Evolutionary conservation across 2,888 invertebrate genomes (phyloP).

Genomic region (Scelioninae gen. 1): DNA sequence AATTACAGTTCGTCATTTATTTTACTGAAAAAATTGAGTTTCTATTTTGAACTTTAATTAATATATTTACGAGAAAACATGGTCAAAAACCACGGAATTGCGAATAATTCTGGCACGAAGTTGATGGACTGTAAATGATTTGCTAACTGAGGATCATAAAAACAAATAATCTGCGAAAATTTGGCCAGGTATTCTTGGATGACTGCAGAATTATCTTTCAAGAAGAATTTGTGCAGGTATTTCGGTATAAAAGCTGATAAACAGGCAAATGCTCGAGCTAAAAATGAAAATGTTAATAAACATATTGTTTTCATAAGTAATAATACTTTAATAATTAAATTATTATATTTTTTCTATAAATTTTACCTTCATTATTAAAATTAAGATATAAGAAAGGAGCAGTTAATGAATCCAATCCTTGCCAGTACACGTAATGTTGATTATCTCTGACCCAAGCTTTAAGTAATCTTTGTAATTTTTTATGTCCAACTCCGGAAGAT

Average conservation of each 20-base stretch:
- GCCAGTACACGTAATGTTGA: constrained; percentile 99
- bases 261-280: constrained; percentile 97
- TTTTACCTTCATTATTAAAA: constrained; percentile 96
- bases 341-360: not conserved
- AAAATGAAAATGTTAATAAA: constrained; percentile 69
- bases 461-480: constrained; percentile 94
- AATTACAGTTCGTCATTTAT: not conserved
- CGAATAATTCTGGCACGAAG: constrained; percentile 98
- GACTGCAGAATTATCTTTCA: constrained; percentile 97
- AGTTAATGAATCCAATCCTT: constrained; percentile 98
- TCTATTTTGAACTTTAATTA: constrained; percentile 76
- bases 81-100: constrained; percentile 99
- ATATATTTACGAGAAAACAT: constrained; percentile 95
- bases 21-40: not conserved
- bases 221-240: constrained; percentile 98
- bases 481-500: constrained; percentile 96
- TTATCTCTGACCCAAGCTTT: constrained; percentile 98
- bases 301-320: not conserved
- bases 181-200: constrained; percentile 99
- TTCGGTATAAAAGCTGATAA: constrained; percentile 97
- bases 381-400: constrained; percentile 98
- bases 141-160: constrained; percentile 96
- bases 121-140: constrained; percentile 96
- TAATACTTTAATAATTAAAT: not conserved
- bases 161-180: constrained; percentile 97